Evolutionary conservation across 2,797 vertebrate genomes (phyloP).

Genomic region (Amblyraja radiata): DNA sequence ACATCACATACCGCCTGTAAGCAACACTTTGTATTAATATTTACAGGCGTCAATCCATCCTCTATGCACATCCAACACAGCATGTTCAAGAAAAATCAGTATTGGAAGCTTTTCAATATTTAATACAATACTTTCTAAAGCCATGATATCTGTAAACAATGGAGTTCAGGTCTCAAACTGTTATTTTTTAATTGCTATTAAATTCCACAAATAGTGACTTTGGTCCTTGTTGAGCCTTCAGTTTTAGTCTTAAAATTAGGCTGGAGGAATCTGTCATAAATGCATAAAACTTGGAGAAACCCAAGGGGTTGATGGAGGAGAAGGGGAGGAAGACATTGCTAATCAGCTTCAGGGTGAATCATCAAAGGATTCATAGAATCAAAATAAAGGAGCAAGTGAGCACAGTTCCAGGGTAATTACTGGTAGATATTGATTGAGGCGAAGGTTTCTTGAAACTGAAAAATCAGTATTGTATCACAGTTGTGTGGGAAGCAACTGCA

Average conservation of each 20-base stretch:
- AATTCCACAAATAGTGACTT: not conserved
- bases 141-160: not conserved
- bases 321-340: not conserved
- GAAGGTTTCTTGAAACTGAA: not conserved
- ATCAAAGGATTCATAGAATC: not conserved
- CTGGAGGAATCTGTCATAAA: not conserved
- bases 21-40: not conserved
- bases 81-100: not conserved
- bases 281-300: not conserved
- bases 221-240: not conserved
- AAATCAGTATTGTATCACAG: not conserved
- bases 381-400: not conserved
- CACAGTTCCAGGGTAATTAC: not conserved
- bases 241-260: not conserved
- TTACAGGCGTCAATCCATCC: not conserved
- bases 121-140: not conserved
- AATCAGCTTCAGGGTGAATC: not conserved
- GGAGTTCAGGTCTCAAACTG: not conserved
- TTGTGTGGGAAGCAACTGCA: not conserved
- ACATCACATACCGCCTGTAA: not conserved
- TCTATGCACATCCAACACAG: not conserved
- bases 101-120: not conserved
- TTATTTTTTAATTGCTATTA: not conserved
- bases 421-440: not conserved
- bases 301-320: not conserved